These are phyloP conservation scores for Parnassius glacialis DNA, from an alignment of 2,888 invertebrate species.

Conservation along the genomic window DNA sequence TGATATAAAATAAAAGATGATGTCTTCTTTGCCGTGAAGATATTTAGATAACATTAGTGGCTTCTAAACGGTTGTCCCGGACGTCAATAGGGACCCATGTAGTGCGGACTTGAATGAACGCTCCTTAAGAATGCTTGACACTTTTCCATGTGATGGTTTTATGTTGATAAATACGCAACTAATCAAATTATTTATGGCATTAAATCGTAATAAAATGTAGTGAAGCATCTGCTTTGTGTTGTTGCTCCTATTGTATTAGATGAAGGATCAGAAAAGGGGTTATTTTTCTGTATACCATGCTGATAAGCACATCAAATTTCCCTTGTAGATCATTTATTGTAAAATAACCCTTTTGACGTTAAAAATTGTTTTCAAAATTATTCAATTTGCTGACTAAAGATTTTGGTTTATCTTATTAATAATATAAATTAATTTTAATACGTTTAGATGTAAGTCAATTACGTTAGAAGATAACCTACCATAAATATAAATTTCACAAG, in stretches of 20 bases:
- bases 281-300: conserved; percentile 15
- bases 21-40: conserved; percentile 61
- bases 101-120: conserved; percentile 45
- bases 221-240: conserved; percentile 57
- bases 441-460: no score
- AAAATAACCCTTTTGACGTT: no score
- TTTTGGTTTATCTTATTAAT: no score
- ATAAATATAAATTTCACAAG: no score
- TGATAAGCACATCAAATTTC: no score
- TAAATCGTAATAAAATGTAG: conserved; percentile 67
- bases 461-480: no score
- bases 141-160: conserved; percentile 74
- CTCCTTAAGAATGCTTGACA: conserved; percentile 60
- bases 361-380: no score
- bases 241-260: conserved; percentile 13
- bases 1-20: conserved; percentile 46
- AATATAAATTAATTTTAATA: no score
- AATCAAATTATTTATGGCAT: conserved; percentile 81
- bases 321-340: no score
- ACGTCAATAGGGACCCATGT: conserved; percentile 49
- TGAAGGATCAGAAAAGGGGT: conserved; percentile 32
- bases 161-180: conserved; percentile 79
- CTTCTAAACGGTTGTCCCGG: conserved; percentile 72
- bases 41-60: conserved; percentile 79
- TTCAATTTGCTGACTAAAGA: no score